A percentile compares a stretch with the other conserved stretches of the same genome.
These are phyloP conservation scores for Synergus umbraculus DNA, from an alignment of 2,888 invertebrate genomes.

Conservation along the genomic window DNA sequence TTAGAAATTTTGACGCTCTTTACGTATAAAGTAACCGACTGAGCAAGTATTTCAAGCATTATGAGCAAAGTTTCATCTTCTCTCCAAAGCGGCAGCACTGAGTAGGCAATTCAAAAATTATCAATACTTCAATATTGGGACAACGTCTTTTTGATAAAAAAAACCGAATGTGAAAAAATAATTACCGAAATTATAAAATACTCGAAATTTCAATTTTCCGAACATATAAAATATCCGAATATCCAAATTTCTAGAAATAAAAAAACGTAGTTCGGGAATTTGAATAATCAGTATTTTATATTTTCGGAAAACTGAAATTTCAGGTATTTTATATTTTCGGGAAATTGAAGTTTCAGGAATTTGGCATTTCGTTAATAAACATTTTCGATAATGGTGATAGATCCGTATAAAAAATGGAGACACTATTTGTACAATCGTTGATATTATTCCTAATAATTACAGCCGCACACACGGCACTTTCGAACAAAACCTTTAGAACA, in stretches of 20 bases:
- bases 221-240: background rate
- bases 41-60: background rate
- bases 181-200: background rate
- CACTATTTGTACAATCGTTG: constrained; percentile 47
- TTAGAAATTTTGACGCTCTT: background rate
- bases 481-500: constrained; percentile 51
- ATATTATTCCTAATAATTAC: constrained; percentile 46
- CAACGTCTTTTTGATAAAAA: background rate
- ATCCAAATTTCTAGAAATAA: no score
- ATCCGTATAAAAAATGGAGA: constrained; percentile 27
- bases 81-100: background rate
- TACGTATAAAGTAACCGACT: background rate
- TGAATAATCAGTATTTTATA: no score
- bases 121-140: background rate
- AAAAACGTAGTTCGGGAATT: no score
- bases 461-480: constrained; percentile 40
- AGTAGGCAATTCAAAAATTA: background rate
- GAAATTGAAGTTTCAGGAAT: no score
- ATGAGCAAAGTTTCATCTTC: background rate
- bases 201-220: background rate
- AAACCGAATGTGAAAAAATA: background rate
- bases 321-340: no score
- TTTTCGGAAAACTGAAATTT: no score
- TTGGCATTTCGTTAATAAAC: no score
- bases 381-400: background rate